A percentile compares a stretch with the other conserved stretches of the same genome.
Evolutionary conservation across 2,113 vertebrate species (phyloP).

Genomic region (Sisor rabdophorus): DNA sequence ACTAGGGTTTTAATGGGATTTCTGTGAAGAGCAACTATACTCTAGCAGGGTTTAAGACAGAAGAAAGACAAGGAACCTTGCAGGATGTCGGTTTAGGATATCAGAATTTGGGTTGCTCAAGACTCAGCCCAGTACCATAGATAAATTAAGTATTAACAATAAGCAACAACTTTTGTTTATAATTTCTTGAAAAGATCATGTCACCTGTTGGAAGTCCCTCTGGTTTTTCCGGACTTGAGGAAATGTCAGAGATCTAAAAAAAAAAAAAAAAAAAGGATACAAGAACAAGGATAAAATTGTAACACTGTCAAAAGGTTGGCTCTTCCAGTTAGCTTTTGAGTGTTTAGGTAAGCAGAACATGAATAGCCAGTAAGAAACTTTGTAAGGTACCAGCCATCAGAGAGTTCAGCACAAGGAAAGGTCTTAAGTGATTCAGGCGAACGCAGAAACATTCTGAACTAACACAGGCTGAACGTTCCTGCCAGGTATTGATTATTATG

Average conservation of each 20-base stretch:
- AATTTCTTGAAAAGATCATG: background rate
- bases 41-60: background rate
- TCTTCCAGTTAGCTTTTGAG: background rate
- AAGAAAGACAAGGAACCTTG: background rate
- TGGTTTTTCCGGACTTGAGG: slow-evolving; percentile 69
- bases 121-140: background rate
- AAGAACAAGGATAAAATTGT: background rate
- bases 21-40: background rate
- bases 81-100: background rate
- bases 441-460: no score
- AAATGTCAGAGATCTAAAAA: slow-evolving; percentile 67
- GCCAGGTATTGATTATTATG: slow-evolving; percentile 22
- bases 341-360: background rate
- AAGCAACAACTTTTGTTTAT: background rate
- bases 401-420: background rate
- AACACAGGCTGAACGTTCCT: no score
- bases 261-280: slow-evolving; percentile 39
- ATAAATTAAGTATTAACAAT: no score
- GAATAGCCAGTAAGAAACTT: background rate
- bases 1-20: background rate
- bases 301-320: background rate
- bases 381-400: background rate
- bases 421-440: no score
- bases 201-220: slow-evolving; percentile 80
- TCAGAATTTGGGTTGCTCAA: no score